A percentile compares a stretch with the other conserved stretches of the same genome.
Evolutionary conservation across 2,888 invertebrate genomes (phyloP).

Genomic region (Clivina fossor): DNA sequence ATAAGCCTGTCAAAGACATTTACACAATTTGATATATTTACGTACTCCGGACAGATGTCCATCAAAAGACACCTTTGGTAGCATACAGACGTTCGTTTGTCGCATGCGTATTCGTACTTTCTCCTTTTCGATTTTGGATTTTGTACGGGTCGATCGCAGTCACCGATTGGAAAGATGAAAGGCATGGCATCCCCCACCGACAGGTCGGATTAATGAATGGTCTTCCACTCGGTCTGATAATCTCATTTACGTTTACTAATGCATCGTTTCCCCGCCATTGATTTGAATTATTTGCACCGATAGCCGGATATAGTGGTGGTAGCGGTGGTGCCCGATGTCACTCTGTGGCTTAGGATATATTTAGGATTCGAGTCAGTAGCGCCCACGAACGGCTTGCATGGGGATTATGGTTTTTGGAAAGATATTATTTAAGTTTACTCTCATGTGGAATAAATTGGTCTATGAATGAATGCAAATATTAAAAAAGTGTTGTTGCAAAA

Average conservation of each 20-base stretch:
- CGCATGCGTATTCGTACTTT: neutral
- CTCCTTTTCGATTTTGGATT: neutral
- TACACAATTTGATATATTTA: slow-evolving; percentile 17
- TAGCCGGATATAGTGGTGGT: slow-evolving; percentile 15
- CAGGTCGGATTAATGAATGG: slow-evolving; percentile 31
- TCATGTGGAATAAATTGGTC: neutral
- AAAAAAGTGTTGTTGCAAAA: neutral
- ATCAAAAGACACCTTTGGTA: neutral
- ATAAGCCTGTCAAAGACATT: slow-evolving; percentile 17
- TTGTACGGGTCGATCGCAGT: neutral
- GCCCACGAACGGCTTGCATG: neutral
- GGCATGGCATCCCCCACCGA: slow-evolving; percentile 12
- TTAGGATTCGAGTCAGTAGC: neutral
- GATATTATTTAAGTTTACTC: neutral
- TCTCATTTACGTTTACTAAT: slow-evolving; percentile 28
- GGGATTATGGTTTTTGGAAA: too few relatives aligned
- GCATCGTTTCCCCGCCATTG: slow-evolving; percentile 26
- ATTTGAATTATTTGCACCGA: slow-evolving; percentile 28
- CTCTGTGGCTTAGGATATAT: neutral
- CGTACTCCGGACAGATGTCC: slow-evolving; percentile 18
- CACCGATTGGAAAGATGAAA: slow-evolving; percentile 20
- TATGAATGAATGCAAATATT: neutral
- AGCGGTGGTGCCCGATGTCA: too few relatives aligned
- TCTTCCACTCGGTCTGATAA: slow-evolving; percentile 23
- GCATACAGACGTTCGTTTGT: slow-evolving; percentile 1